Conservation (phyloP, 2,113 vertebrate species). For the Epinephelus cyanopodus region DNA sequence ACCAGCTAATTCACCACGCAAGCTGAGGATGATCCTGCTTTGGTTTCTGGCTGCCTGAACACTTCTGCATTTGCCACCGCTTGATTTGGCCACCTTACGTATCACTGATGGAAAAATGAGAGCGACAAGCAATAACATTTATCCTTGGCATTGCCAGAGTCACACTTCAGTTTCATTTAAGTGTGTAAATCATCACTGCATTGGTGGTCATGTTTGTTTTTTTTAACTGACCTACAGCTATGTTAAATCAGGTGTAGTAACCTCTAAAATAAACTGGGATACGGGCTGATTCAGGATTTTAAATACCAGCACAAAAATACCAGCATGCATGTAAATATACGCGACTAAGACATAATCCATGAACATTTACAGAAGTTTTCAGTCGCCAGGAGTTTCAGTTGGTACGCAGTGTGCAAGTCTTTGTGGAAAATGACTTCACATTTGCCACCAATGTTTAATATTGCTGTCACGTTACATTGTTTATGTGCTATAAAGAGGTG, state of each 20-base stretch:
- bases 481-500: not conserved
- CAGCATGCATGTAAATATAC: not conserved
- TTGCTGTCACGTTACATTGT: not conserved
- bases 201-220: not conserved
- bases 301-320: not conserved
- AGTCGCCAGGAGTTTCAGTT: not conserved
- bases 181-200: not conserved
- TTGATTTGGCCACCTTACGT: constrained; percentile 9
- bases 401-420: not conserved
- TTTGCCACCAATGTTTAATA: not conserved
- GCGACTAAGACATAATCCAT: not conserved
- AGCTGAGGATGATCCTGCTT: not conserved
- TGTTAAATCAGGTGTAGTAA: not conserved
- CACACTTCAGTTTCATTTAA: not conserved
- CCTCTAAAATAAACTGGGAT: not conserved
- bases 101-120: not conserved
- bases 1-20: not conserved
- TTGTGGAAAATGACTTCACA: not conserved
- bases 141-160: not conserved
- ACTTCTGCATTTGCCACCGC: not conserved
- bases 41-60: constrained; percentile 13
- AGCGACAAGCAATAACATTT: not conserved
- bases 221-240: not conserved
- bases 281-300: not conserved
- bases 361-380: not conserved